These are phyloP conservation scores for Plectrocnemia conspersa DNA, from an alignment of 1,140 invertebrate genomes.

Conservation along the genomic window DNA sequence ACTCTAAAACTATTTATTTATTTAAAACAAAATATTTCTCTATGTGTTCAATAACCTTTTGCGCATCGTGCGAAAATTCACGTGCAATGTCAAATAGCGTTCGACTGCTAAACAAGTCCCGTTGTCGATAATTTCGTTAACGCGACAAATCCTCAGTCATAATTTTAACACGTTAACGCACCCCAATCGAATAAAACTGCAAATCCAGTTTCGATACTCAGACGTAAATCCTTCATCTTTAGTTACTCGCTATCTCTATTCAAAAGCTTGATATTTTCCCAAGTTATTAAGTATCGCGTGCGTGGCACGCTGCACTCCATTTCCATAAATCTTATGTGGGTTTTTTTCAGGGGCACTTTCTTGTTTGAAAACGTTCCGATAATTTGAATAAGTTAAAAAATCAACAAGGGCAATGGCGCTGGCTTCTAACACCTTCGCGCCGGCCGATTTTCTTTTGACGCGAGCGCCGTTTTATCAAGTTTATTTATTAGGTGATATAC, in stretches of 20 bases:
- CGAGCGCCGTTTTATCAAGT: too few species aligned
- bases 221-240: not conserved
- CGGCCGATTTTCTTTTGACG: too few species aligned
- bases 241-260: constrained; percentile 1
- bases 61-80: constrained; percentile 16
- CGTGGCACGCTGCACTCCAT: constrained; percentile 27
- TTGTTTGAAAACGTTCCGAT: constrained; percentile 24
- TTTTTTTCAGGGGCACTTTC: constrained; percentile 23
- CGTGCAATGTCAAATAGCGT: constrained; percentile 18
- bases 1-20: too few species aligned
- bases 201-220: not conserved
- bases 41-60: constrained; percentile 7
- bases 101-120: constrained; percentile 16
- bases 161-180: not conserved
- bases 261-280: constrained; percentile 17
- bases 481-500: too few species aligned
- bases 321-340: constrained; percentile 26
- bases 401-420: constrained; percentile 21
- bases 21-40: too few species aligned
- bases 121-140: constrained; percentile 23
- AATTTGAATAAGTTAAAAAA: constrained; percentile 25
- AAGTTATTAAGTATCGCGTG: constrained; percentile 28
- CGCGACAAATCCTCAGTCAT: not conserved
- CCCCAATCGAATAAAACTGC: not conserved
- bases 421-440: too few species aligned